Percentiles rank a stretch among this genome's conserved stretches.
Evolutionary conservation across 2,113 vertebrate species (phyloP).

Genomic region (Noctilio leporinus): DNA sequence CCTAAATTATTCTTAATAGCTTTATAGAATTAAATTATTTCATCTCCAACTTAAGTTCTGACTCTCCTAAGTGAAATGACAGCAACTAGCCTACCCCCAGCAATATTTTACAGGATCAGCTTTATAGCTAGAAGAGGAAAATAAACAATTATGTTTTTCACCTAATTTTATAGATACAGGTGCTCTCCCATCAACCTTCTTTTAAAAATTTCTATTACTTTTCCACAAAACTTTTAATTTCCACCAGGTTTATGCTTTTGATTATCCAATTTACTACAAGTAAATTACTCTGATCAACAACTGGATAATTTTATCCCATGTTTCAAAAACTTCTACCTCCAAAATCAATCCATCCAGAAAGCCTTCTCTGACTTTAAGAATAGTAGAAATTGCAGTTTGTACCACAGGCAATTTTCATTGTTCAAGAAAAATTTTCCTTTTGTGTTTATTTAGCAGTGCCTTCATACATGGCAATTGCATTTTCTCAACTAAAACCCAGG

Average conservation of each 20-base stretch:
- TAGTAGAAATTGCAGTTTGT: not conserved
- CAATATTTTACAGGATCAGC: not conserved
- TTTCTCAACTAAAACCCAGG: conserved; percentile 11
- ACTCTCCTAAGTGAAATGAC: not conserved
- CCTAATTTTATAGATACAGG: not conserved
- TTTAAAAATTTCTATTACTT: not conserved
- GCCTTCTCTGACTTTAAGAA: not conserved
- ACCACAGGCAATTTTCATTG: not conserved
- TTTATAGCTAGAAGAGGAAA: not conserved
- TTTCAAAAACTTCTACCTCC: not conserved
- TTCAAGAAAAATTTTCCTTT: not conserved
- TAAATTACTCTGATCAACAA: not conserved
- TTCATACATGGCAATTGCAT: not conserved
- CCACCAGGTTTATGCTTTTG: not conserved
- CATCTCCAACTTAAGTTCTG: not conserved
- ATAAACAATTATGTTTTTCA: not conserved
- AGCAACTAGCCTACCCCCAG: not conserved
- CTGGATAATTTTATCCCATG: not conserved
- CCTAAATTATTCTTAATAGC: not conserved
- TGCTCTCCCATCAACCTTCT: not conserved
- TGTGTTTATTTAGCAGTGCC: not conserved
- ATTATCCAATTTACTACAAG: not conserved
- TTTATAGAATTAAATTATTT: conserved; percentile 27
- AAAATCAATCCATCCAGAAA: not conserved
- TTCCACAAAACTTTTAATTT: conserved; percentile 2